Conservation (phyloP, 2,888 invertebrate genomes). For the Melitaea athalia region DNA sequence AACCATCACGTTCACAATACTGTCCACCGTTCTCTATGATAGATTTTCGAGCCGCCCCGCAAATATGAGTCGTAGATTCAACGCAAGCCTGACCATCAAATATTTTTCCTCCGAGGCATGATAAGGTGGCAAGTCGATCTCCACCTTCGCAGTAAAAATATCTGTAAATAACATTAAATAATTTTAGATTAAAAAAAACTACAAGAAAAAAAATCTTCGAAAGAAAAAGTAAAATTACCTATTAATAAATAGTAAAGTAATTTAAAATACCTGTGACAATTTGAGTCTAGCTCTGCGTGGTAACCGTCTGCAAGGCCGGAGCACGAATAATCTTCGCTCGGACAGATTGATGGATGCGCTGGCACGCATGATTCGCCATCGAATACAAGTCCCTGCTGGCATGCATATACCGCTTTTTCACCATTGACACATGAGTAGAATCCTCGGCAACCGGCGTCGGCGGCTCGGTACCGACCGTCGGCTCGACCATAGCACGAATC, state of each 20-base stretch:
- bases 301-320: slow-evolving; percentile 79
- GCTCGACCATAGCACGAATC: slow-evolving; percentile 78
- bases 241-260: background rate
- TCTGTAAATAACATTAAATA: slow-evolving; percentile 47
- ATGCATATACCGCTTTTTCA: slow-evolving; percentile 82
- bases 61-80: slow-evolving; percentile 63
- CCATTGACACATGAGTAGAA: slow-evolving; percentile 83
- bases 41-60: slow-evolving; percentile 60
- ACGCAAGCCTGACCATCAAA: slow-evolving; percentile 84
- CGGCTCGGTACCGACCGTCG: slow-evolving; percentile 80
- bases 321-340: slow-evolving; percentile 72
- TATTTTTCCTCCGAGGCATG: slow-evolving; percentile 80
- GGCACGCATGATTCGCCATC: slow-evolving; percentile 82
- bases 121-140: slow-evolving; percentile 79
- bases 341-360: slow-evolving; percentile 60
- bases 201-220: background rate
- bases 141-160: slow-evolving; percentile 83
- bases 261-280: slow-evolving; percentile 71
- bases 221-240: no score
- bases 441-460: slow-evolving; percentile 80
- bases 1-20: slow-evolving; percentile 76
- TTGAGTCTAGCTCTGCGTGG: slow-evolving; percentile 78
- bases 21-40: slow-evolving; percentile 52
- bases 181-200: background rate
- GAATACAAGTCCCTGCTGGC: slow-evolving; percentile 76